Evolutionary conservation across 2,113 vertebrate genomes (phyloP), one percentile per base, ranked within the genome.

Genomic region (Aptenodytes forsteri): DNA sequence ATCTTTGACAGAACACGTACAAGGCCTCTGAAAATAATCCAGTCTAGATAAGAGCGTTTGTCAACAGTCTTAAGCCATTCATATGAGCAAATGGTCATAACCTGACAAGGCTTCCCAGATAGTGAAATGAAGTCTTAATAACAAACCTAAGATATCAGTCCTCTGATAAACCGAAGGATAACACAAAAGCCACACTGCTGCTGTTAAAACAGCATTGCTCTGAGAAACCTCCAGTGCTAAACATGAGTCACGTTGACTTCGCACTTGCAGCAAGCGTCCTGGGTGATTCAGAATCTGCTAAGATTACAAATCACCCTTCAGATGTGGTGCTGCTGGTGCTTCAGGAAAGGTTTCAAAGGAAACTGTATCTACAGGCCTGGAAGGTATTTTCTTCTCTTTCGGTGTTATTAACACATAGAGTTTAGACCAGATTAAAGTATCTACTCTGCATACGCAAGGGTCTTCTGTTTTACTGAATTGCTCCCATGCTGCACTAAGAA

Each of bases 101-200:
- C 73, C 93, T 93, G 89, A 75, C 94, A 94, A 38, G 38, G 47
- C 77, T 93, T 71, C 59, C 58, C 77, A 80, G 91, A 93, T 5
- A 87, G 50, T 11, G 61, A 84, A 95, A 93, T 72, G 38, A 97
- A 92, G 83, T 79, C 54, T 91, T 84, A 84, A 78, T 86, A 93
- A 73, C 38, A 73, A 89, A 79, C 30, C 20, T 19, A 44, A 92
- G 91, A 81, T 71, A 14, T 19, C 82, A 95, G 46, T 78, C 59
- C 52, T 66, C 59, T 34, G 93, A 96, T 67, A 94, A 95, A 58
- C 59, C 10, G 4, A 84, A 90, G 27, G 67, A 56, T 73, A 95
- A 29, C 59, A 59, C 55, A 82, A 73, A 87, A 87, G 46, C 50
- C 80, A 59, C 47, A 21, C 59, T 79, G 61, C 46, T 85, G 69